These are phyloP conservation scores for Cynoglossus semilaevis DNA, from an alignment of 2,113 vertebrate genomes.

Conservation along the genomic window DNA sequence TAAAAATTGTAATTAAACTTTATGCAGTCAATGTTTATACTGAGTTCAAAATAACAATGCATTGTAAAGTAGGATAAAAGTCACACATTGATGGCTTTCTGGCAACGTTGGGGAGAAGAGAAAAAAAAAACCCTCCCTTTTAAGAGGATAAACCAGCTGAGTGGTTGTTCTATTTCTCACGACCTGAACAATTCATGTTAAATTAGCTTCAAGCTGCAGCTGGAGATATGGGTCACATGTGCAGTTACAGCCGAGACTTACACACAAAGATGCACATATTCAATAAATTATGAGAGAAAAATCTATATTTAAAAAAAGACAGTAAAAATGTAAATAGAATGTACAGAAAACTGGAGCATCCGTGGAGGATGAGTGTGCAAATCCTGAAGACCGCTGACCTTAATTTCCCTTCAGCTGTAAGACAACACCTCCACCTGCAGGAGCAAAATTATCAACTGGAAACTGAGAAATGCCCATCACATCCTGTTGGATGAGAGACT, in stretches of 20 bases:
- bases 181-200: conserved; percentile 6
- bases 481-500: conserved; percentile 26
- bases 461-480: conserved; percentile 2
- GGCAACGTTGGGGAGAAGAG: no score
- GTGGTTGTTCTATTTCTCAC: no score
- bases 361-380: neutral
- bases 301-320: neutral
- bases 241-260: no score
- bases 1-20: no score
- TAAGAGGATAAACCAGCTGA: no score
- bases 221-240: no score
- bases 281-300: neutral
- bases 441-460: conserved; percentile 7
- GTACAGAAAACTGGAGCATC: neutral
- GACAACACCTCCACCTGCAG: conserved; percentile 32
- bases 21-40: no score
- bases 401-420: conserved; percentile 39
- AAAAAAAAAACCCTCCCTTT: no score
- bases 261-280: neutral
- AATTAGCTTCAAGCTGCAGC: neutral
- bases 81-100: no score
- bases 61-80: no score
- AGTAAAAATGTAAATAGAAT: conserved; percentile 6
- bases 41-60: no score
- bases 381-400: conserved; percentile 17